phyloP scores from a whole-genome alignment of 64 coral and sea anemone genomes.

The Dendronephthya gigantea region DNA sequence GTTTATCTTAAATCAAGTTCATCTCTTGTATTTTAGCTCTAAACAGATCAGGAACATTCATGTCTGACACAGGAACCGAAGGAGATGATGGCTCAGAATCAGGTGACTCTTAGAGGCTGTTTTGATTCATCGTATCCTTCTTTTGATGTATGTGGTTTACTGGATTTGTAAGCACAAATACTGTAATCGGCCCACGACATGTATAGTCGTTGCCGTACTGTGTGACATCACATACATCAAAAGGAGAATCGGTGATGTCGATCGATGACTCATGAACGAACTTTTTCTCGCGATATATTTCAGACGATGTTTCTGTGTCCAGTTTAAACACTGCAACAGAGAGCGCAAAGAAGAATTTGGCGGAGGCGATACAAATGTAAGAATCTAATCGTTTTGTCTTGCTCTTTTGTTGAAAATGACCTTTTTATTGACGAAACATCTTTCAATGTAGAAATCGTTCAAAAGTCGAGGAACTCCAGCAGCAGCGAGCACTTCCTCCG shows the following conservation, averaged over 20 bases:
- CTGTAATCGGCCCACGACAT: too few relatives aligned
- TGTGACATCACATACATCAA: too few relatives aligned
- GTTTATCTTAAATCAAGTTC: not conserved
- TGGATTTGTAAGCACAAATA: too few relatives aligned
- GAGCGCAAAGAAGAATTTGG: not conserved
- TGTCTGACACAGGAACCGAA: not conserved
- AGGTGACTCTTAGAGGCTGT: not conserved
- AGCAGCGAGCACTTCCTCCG: not conserved
- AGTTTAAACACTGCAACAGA: conserved; percentile 11
- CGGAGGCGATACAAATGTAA: conserved; percentile 12
- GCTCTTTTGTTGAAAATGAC: not conserved
- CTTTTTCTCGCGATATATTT: not conserved
- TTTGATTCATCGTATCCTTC: too few relatives aligned
- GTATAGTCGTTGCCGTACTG: not conserved
- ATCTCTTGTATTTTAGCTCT: not conserved
- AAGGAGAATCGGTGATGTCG: not conserved
- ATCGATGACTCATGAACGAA: not conserved
- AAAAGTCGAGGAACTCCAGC: not conserved
- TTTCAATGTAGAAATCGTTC: not conserved
- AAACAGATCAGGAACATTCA: not conserved
- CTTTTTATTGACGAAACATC: not conserved
- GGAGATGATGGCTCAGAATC: not conserved
- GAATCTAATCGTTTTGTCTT: not conserved
- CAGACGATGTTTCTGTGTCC: not conserved
- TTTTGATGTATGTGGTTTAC: not conserved